Percentiles rank a stretch among this genome's conserved stretches.
Evolutionary conservation across 2,113 vertebrate species (phyloP).

Genomic region (Merops nubicus): DNA sequence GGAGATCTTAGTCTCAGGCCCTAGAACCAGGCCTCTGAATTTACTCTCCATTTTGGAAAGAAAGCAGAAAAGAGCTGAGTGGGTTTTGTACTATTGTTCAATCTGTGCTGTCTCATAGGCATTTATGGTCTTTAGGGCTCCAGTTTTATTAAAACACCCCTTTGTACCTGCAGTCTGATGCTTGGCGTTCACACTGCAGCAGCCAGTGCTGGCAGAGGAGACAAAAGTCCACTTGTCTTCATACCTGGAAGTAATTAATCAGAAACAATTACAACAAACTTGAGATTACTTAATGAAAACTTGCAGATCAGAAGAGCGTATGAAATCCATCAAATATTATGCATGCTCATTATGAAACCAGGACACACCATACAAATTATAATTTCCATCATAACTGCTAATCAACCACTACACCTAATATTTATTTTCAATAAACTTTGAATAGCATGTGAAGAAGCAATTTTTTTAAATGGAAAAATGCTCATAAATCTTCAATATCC

Average conservation of each 20-base stretch:
- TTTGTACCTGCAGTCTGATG: background rate
- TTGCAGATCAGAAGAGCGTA: background rate
- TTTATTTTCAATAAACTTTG: background rate
- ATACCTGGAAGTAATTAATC: background rate
- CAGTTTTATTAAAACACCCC: background rate
- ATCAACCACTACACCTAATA: background rate
- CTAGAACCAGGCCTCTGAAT: background rate
- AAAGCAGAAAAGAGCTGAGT: background rate
- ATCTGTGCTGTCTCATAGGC: background rate
- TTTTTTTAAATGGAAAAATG: background rate
- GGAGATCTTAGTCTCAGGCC: background rate
- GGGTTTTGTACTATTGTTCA: background rate
- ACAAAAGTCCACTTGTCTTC: background rate
- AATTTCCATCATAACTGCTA: background rate
- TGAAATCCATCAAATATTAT: background rate
- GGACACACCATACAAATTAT: background rate
- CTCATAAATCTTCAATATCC: background rate
- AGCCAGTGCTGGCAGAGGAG: background rate
- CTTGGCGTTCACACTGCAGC: background rate
- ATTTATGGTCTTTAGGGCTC: background rate
- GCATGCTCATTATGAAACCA: background rate
- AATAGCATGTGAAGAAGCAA: background rate
- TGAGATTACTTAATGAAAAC: background rate
- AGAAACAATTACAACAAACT: background rate
- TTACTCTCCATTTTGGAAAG: background rate